These are phyloP conservation scores for Apodemia zela DNA, from an alignment of 2,888 invertebrate genomes.

Conservation along the genomic window DNA sequence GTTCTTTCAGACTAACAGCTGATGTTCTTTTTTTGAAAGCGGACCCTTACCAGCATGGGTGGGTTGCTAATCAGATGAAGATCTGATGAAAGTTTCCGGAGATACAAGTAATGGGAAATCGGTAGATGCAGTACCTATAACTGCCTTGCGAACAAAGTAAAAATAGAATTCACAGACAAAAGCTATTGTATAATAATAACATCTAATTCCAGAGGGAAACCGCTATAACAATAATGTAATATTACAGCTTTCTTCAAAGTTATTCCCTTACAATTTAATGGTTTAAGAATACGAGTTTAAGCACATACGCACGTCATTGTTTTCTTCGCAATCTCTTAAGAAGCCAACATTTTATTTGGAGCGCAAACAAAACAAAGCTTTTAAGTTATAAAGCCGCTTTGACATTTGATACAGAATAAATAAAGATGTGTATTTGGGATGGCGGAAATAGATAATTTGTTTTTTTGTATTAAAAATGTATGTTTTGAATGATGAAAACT, in stretches of 20 bases:
- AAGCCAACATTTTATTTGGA: neutral
- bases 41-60: no score
- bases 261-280: neutral
- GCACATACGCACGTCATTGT: neutral
- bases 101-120: no score
- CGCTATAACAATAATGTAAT: neutral
- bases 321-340: neutral
- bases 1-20: no score
- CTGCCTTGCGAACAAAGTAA: no score
- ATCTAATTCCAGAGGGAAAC: no score
- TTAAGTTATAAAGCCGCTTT: slow-evolving; percentile 1
- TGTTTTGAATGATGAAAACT: no score
- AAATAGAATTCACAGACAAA: no score
- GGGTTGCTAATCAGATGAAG: no score
- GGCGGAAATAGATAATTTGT: neutral
- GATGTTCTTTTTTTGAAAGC: no score
- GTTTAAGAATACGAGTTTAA: neutral
- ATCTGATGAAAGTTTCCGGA: no score
- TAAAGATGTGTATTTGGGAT: neutral
- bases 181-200: no score
- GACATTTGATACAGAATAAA: slow-evolving; percentile 8
- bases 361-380: slow-evolving; percentile 5
- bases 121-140: no score
- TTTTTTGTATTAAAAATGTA: neutral
- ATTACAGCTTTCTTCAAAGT: neutral